These are phyloP conservation scores for Delphinapterus leucas DNA, from an alignment of 2,113 vertebrate species.

Conservation along the genomic window DNA sequence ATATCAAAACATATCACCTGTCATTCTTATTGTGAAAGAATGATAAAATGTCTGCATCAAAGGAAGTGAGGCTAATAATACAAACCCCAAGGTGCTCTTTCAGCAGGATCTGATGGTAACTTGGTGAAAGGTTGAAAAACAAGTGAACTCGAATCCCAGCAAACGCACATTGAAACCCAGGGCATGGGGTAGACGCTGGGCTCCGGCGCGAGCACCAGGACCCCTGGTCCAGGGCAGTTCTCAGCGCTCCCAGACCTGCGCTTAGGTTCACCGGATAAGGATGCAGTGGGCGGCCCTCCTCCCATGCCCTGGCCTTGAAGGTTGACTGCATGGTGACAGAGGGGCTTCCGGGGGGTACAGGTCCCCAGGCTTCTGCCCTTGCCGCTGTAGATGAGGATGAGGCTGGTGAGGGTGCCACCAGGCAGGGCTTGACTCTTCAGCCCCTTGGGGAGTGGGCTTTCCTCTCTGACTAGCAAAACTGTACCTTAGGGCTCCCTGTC, in stretches of 20 bases:
- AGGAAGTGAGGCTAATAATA: background rate
- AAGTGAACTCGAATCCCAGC: too few relatives aligned
- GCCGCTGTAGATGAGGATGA: too few relatives aligned
- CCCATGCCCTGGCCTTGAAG: background rate
- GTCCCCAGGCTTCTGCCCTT: background rate
- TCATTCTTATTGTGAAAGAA: background rate
- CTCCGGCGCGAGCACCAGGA: background rate
- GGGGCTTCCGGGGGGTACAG: rapidly evolving
- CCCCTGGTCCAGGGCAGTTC: background rate
- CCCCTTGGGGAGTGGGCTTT: rapidly evolving
- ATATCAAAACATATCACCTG: rapidly evolving
- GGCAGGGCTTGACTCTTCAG: background rate
- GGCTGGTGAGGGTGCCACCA: rapidly evolving
- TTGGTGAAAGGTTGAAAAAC: background rate
- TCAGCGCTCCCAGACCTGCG: background rate
- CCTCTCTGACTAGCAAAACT: background rate
- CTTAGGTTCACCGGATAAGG: rapidly evolving
- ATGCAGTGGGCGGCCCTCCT: rapidly evolving
- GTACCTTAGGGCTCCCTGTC: rapidly evolving
- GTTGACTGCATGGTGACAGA: background rate
- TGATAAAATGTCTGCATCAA: background rate
- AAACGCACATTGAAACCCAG: background rate
- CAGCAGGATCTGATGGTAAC: background rate
- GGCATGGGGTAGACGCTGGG: rapidly evolving
- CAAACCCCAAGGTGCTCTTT: background rate